These are phyloP conservation scores for Amniataba percoides DNA, from an alignment of 2,797 vertebrate genomes.

Conservation along the genomic window DNA sequence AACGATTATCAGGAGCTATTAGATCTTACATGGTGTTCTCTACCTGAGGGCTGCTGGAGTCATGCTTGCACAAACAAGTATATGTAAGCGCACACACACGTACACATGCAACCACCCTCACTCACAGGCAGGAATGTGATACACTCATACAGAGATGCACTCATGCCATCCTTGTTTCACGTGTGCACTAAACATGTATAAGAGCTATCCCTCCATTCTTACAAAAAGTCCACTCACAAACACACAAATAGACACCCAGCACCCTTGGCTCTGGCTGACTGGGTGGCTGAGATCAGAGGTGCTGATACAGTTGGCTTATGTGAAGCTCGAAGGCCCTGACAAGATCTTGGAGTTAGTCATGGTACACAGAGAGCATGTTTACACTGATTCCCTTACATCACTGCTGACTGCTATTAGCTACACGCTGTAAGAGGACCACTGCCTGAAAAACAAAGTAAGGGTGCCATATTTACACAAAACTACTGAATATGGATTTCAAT, in stretches of 20 bases:
- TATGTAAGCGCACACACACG: not conserved
- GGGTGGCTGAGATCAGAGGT: conserved; percentile 56
- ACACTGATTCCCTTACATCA: conserved; percentile 31
- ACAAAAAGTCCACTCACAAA: not conserved
- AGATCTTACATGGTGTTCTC: conserved; percentile 59
- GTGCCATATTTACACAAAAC: not conserved
- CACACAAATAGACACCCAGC: conserved; percentile 20
- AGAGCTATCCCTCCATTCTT: not conserved
- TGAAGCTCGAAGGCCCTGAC: conserved; percentile 51
- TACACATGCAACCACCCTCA: conserved; percentile 13
- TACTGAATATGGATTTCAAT: not conserved
- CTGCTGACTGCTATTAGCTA: conserved; percentile 14
- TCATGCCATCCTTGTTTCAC: conserved; percentile 21
- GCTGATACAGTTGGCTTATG: conserved; percentile 45
- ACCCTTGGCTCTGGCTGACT: conserved; percentile 33
- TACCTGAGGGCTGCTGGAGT: conserved; percentile 59
- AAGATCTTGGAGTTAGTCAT: conserved; percentile 59
- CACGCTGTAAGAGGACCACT: not conserved
- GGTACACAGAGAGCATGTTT: conserved; percentile 47
- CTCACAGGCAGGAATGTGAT: conserved; percentile 22
- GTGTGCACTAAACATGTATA: conserved; percentile 1
- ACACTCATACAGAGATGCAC: conserved; percentile 9
- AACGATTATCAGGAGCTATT: conserved; percentile 57
- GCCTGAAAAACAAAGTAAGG: not conserved
- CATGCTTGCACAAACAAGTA: conserved; percentile 47